Evolutionary conservation across 2,888 invertebrate genomes (phyloP).

Genomic region (Smittia sp.): DNA sequence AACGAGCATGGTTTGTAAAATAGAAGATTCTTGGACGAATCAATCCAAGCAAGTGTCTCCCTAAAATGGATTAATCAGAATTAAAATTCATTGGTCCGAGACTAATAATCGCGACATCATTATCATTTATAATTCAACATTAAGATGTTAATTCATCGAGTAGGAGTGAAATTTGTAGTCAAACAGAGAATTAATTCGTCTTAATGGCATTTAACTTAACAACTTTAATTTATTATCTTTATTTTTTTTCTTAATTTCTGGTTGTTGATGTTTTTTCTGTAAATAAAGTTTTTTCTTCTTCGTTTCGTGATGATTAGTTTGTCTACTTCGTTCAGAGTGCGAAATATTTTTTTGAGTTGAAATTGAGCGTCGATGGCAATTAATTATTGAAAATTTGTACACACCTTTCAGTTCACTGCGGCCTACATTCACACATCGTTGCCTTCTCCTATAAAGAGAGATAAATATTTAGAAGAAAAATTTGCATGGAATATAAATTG

Average conservation of each 20-base stretch:
- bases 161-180: conserved; percentile 30
- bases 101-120: background rate
- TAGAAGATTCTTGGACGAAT: no score
- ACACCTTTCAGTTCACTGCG: conserved; percentile 38
- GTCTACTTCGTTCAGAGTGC: background rate
- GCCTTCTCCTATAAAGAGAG: conserved; percentile 24
- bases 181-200: conserved; percentile 16
- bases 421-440: conserved; percentile 39
- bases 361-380: conserved; percentile 7
- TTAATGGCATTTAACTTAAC: conserved; percentile 28
- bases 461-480: no score
- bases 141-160: conserved; percentile 11
- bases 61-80: background rate
- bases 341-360: background rate
- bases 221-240: background rate
- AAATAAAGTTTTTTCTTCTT: background rate
- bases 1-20: no score
- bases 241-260: conserved; percentile 8
- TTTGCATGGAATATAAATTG: no score
- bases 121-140: conserved; percentile 3
- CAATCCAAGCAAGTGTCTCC: background rate
- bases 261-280: conserved; percentile 7
- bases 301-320: background rate
- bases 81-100: background rate
- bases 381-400: conserved; percentile 19